A percentile compares a stretch with the other conserved stretches of the same genome.
Conservation (phyloP, 2,888 invertebrate species). For the Tupiocoris notatus region DNA sequence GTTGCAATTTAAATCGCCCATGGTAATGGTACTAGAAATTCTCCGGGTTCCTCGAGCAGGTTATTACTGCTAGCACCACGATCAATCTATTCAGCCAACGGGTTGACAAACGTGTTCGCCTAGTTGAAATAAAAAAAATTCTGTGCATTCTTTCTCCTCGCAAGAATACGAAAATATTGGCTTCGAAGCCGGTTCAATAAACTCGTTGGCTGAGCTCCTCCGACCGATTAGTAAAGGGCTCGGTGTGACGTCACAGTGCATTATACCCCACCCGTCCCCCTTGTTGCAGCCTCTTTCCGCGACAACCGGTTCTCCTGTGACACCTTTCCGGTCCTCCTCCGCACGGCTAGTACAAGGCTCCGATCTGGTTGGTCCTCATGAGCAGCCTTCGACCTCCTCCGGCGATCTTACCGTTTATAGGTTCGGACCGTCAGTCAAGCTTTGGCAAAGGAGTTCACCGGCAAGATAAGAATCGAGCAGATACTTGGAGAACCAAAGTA, state of each 20-base stretch:
- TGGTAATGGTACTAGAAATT: no score
- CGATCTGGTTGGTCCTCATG: neutral
- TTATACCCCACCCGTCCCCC: conserved; percentile 3
- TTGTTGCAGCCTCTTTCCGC: neutral
- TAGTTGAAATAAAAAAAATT: no score
- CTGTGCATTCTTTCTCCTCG: no score
- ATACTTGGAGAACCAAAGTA: neutral
- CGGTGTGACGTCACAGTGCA: conserved; percentile 32
- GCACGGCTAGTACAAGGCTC: neutral
- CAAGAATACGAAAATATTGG: neutral
- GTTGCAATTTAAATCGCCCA: no score
- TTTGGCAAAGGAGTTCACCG: neutral
- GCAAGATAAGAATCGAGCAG: no score
- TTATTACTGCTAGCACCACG: no score
- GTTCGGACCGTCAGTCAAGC: neutral
- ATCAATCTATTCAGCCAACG: no score
- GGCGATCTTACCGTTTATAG: neutral
- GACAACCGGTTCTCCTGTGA: conserved; percentile 25
- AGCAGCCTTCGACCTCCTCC: conserved; percentile 5
- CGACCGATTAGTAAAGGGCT: conserved; percentile 16
- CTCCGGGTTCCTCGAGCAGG: no score
- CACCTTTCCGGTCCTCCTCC: neutral
- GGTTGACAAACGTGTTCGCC: no score
- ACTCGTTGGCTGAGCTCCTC: conserved; percentile 14
- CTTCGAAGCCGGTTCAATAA: conserved; percentile 10